Base-by-base conservation (phyloP, 2,888 invertebrate species). In the Aricia artaxerxes region DNA sequence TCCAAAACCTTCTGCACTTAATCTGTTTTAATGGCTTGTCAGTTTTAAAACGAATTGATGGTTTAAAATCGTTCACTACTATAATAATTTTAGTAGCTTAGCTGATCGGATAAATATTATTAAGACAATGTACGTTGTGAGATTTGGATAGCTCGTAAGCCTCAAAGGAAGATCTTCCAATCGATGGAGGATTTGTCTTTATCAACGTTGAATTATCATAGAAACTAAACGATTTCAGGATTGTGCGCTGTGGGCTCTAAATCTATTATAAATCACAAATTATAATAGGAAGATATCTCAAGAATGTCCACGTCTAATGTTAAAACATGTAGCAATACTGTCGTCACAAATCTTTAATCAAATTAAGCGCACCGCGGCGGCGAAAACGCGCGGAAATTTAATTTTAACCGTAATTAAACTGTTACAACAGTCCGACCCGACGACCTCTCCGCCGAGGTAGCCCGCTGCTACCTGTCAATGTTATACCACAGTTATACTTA, bases 341-440 rank as follows among this genome's bases (percentile, higher is more conserved):
- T 69, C 16, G 69, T 38, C 69, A 69, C 35, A 69, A 69, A 35
- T 5, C 31, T 35, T 69, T 38, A 35, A 69, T 69, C 35, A 16
- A 76, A 76, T 24, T 76, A 53, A 11, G 35, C 2, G 4, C 53
- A 75, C 31, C 24, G 73, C 40, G 24, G 35, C 6, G 38, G 9
- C 57, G 53, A 49, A 57, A 76, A 57, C 16, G 16, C 76, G 53
- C 35, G 16, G 13, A 76, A 76, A 76, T 35, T 53, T 76, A 57
- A 76, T 38, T 53, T 35, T 5, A 13, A 35, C 31, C 53, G 16
- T 57, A 35, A 76, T 76, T 76, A 53, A 76, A 13, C 13, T 35
- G 76, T 76, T 76, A 76, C 76, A 76, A 76, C 53, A 76, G 76
- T 31, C 5, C 31, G 31, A 35, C 24, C 53, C 31, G 13, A 1